Evolutionary conservation across 2,888 invertebrate genomes (phyloP).

Genomic region (Zootermopsis nevadensis): DNA sequence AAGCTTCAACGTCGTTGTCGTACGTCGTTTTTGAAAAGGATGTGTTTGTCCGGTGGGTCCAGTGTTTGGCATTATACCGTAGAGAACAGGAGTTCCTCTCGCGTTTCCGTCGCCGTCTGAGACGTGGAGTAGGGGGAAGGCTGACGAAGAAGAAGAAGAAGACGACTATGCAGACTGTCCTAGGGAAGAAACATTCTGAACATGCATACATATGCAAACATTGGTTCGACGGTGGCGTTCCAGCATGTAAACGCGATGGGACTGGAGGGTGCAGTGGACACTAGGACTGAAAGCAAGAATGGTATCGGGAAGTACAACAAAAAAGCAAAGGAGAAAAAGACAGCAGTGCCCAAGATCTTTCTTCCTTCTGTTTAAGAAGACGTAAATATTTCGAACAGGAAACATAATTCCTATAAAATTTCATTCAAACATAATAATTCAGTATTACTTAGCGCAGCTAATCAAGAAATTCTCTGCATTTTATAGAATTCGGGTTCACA

Average conservation of each 20-base stretch:
- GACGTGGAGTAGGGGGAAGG: neutral
- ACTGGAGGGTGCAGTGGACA: neutral
- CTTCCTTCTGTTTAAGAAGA: neutral
- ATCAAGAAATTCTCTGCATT: too few species aligned
- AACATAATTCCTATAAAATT: too few species aligned
- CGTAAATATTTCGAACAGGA: too few species aligned
- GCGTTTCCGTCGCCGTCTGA: neutral
- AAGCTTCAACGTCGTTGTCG: slow-evolving; percentile 38
- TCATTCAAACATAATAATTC: too few species aligned
- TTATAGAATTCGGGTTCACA: too few species aligned
- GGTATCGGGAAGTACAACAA: neutral
- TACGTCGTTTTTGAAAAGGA: slow-evolving; percentile 41
- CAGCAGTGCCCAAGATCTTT: neutral
- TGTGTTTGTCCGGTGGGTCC: slow-evolving; percentile 41
- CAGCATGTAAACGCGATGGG: neutral
- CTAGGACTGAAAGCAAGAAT: neutral
- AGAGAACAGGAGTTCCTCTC: slow-evolving; percentile 12
- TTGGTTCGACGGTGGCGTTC: neutral
- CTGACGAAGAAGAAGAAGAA: neutral
- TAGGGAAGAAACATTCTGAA: neutral
- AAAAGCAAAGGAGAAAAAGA: neutral
- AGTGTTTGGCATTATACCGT: slow-evolving; percentile 10
- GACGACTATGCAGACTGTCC: neutral
- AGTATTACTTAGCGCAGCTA: too few species aligned
- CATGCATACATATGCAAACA: slow-evolving; percentile 49